Evolutionary conservation across 2,113 vertebrate species (phyloP).

Genomic region (Ovibos moschatus): DNA sequence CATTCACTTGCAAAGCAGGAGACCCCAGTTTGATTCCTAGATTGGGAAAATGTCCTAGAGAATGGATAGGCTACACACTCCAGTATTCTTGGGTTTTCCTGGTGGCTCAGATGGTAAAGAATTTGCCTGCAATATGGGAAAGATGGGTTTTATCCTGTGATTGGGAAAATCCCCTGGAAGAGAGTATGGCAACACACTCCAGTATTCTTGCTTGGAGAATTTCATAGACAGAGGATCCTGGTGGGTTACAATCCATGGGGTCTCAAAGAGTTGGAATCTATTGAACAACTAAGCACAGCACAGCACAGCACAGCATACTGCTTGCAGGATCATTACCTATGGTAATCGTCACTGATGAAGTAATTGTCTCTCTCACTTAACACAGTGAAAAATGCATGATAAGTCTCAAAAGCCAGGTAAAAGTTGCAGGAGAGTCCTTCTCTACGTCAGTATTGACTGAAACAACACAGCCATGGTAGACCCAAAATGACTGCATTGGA

Average conservation of each 20-base stretch:
- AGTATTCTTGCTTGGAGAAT: background rate
- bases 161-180: background rate
- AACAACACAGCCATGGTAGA: background rate
- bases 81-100: background rate
- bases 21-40: background rate
- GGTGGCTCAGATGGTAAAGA: background rate
- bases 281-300: background rate
- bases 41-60: background rate
- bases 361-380: background rate
- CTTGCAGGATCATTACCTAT: background rate
- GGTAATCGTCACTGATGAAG: background rate
- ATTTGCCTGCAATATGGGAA: background rate
- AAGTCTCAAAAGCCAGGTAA: background rate
- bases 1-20: fast-evolving
- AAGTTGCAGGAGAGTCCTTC: background rate
- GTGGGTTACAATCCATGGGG: background rate
- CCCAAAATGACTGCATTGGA: background rate
- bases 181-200: background rate
- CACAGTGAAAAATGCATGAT: background rate
- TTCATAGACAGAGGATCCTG: background rate
- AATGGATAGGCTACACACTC: background rate
- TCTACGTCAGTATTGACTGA: background rate
- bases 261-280: background rate
- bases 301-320: background rate
- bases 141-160: background rate